Percentiles rank a stretch among this genome's conserved stretches.
These are phyloP conservation scores for Numenius arquata DNA, from an alignment of 2,113 vertebrate genomes.

Conservation along the genomic window DNA sequence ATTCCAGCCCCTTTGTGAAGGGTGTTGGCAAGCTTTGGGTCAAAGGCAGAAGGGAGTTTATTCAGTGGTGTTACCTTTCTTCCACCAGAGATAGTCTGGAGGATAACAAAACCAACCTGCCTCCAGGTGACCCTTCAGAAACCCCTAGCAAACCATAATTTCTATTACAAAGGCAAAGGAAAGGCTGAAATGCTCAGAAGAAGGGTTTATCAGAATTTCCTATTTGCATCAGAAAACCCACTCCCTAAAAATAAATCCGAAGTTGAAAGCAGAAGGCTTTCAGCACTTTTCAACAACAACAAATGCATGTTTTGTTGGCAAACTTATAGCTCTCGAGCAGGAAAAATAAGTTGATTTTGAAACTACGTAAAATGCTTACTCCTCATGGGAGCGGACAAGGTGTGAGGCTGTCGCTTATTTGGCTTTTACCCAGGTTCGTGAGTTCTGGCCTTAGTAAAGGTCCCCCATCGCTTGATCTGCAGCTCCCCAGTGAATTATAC, in stretches of 20 bases:
- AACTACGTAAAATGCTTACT: background rate
- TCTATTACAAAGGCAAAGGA: background rate
- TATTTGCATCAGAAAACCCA: background rate
- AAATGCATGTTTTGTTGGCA: background rate
- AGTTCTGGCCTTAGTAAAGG: background rate
- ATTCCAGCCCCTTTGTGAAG: background rate
- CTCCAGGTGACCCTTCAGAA: background rate
- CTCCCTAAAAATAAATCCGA: background rate
- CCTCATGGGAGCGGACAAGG: background rate
- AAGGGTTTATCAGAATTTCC: background rate
- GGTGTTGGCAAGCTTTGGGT: background rate
- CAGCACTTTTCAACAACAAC: background rate
- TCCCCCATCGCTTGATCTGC: background rate
- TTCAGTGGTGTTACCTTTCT: background rate
- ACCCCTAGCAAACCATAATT: background rate
- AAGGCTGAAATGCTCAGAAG: background rate
- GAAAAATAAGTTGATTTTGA: background rate
- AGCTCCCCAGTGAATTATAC: background rate
- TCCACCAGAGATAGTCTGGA: background rate
- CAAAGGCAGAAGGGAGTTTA: background rate
- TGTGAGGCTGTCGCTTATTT: background rate
- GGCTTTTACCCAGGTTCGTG: background rate
- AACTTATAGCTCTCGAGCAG: accelerated
- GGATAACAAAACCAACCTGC: background rate
- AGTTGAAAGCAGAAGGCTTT: background rate